phyloP scores from a whole-genome alignment of 2,113 vertebrate genomes.

The Chloropsis cyanopogon region DNA sequence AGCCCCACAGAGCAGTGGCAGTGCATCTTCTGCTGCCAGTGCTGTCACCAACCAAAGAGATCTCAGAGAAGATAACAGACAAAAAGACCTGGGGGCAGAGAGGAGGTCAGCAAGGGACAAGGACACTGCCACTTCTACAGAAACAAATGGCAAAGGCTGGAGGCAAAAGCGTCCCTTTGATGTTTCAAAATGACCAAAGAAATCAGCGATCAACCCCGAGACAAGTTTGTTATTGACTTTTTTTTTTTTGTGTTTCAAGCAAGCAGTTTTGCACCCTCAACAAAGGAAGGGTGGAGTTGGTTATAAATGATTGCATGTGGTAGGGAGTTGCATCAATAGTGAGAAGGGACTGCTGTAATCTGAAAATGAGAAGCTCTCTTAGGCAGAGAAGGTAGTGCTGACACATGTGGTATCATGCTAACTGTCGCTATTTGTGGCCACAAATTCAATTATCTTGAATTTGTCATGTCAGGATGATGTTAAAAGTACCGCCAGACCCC shows the following conservation, averaged over 20 bases:
- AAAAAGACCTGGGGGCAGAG: neutral
- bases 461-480: neutral
- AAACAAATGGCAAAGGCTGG: neutral
- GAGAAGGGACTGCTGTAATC: neutral
- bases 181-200: neutral
- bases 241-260: neutral
- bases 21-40: neutral
- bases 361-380: neutral
- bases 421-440: neutral
- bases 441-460: neutral
- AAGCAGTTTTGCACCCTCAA: neutral
- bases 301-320: neutral
- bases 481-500: neutral
- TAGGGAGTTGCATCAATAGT: neutral
- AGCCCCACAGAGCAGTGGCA: neutral
- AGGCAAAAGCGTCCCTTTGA: neutral
- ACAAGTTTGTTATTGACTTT: neutral
- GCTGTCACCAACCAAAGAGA: neutral
- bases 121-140: neutral
- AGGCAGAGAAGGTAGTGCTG: neutral
- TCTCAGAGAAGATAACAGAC: neutral
- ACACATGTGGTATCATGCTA: neutral
- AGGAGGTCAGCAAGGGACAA: neutral
- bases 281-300: neutral
- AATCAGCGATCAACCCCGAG: accelerated